Evolutionary conservation across 1,140 invertebrate genomes (phyloP).

Genomic region (Aphidius ervi): DNA sequence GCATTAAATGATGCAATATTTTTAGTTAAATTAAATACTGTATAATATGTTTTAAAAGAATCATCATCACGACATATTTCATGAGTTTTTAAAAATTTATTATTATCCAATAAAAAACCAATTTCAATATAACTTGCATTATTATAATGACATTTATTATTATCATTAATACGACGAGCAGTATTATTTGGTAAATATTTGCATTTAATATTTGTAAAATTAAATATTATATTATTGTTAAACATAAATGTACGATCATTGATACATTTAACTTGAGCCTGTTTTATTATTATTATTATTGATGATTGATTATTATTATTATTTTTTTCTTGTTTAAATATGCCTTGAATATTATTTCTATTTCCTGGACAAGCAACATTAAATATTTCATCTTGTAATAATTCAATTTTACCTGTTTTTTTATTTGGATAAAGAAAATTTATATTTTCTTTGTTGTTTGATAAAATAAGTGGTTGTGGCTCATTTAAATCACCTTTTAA

Average conservation of each 20-base stretch:
- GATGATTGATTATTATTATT: too few relatives aligned
- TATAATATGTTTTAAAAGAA: slow-evolving; percentile 45
- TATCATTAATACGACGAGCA: not conserved
- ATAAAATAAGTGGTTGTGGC: slow-evolving; percentile 35
- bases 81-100: slow-evolving; percentile 39
- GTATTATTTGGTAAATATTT: slow-evolving; percentile 12
- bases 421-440: slow-evolving; percentile 30
- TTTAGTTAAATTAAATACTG: slow-evolving; percentile 37
- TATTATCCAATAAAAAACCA: slow-evolving; percentile 28
- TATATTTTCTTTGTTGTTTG: not conserved
- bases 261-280: slow-evolving; percentile 25
- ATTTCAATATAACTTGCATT: slow-evolving; percentile 26
- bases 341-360: slow-evolving; percentile 28
- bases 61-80: slow-evolving; percentile 49
- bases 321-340: too few relatives aligned
- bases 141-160: slow-evolving; percentile 11
- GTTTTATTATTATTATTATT: not conserved
- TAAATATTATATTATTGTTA: slow-evolving; percentile 10
- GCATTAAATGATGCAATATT: slow-evolving; percentile 34
- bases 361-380: slow-evolving; percentile 32
- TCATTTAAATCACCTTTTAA: slow-evolving; percentile 31
- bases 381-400: slow-evolving; percentile 23
- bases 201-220: slow-evolving; percentile 28
- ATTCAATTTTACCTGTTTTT: not conserved
- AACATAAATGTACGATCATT: slow-evolving; percentile 24